Evolutionary conservation across 2,797 vertebrate species (phyloP), one percentile per base, ranked within the genome.

Genomic region (Danio choprae): DNA sequence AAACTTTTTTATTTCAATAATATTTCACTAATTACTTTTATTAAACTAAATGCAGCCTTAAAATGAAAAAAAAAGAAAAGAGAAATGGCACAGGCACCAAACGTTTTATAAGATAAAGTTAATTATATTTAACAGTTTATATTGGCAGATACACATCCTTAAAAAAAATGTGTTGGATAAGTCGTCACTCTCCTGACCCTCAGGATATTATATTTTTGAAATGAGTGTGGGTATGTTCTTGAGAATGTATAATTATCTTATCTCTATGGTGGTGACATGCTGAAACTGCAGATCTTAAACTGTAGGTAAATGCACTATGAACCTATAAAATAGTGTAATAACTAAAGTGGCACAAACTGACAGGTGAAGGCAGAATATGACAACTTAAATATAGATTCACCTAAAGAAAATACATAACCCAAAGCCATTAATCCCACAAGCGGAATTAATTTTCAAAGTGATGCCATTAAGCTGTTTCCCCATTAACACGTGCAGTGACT

Each of bases 251-350:
- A 58, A 36, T 36, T 58, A 69, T 50, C 76, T 78, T 50, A 69
- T 69, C 64, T 60, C 20, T 44, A 40, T 67, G 50, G 12, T 40
- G 53, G 40, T 55, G 29, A 56, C 18, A 77, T 38, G 50, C 40
- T 36, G 38, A 44, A 43, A 16, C 53, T 12, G 10, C 50, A 36
- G 29, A 18, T 77, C 2, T 68, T 78, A 41, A 22, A 60, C 48
- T 12, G 20, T 59, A 38, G 36, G 48, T 44, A 65, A 18, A 59
- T 70, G 55, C 16, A 70, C 55, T 60, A 62, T 78, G 76, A 69
- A 62, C 36, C 55, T 29, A 51, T 78, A 78, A 78, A 70, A 60
- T 48, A 22, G 36, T n/a, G 59, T 22, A 50, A 68, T 59, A 59
- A 58, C 16, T n/a, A 44, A 67, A 58, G 10, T 18, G 48, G 53